These are phyloP conservation scores for Blastobasis lacticolella DNA, from an alignment of 2,888 invertebrate genomes.

Conservation along the genomic window DNA sequence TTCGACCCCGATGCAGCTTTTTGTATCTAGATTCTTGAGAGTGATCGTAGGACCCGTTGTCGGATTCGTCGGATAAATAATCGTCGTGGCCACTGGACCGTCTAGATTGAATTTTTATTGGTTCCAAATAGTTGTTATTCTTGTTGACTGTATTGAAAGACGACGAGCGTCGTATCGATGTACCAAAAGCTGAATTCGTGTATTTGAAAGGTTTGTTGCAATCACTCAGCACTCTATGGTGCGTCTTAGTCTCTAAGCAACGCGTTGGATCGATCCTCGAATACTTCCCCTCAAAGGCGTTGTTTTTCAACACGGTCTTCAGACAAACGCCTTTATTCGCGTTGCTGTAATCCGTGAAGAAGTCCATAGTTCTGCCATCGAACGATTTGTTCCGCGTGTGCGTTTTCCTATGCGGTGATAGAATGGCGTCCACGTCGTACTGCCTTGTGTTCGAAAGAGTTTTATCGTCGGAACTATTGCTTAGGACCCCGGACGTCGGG, in stretches of 20 bases:
- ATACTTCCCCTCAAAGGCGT: constrained; percentile 52
- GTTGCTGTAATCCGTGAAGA: constrained; percentile 52
- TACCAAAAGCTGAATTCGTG: constrained; percentile 37
- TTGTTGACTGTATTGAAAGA: constrained; percentile 75
- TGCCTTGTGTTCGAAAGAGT: constrained; percentile 56
- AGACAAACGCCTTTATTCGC: constrained; percentile 49
- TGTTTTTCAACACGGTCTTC: constrained; percentile 60
- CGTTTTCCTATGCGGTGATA: constrained; percentile 65
- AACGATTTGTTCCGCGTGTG: constrained; percentile 71
- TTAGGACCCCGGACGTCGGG: constrained; percentile 47
- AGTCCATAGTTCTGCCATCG: constrained; percentile 55
- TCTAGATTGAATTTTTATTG: constrained; percentile 32
- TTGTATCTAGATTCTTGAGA: constrained; percentile 75
- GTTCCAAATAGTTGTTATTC: constrained; percentile 56
- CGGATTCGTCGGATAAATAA: constrained; percentile 59
- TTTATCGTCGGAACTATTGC: constrained; percentile 66
- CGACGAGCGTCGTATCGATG: constrained; percentile 78
- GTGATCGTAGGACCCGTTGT: constrained; percentile 52
- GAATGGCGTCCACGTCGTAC: constrained; percentile 48
- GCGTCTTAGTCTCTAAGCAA: constrained; percentile 54
- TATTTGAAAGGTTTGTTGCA: constrained; percentile 33
- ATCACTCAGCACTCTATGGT: constrained; percentile 44
- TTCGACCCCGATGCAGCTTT: constrained; percentile 81
- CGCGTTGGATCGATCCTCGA: constrained; percentile 60
- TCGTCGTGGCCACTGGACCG: constrained; percentile 48